Percentiles rank a stretch among this genome's conserved stretches.
These are phyloP conservation scores for Suncus etruscus DNA, from an alignment of 2,113 vertebrate genomes.

Conservation along the genomic window DNA sequence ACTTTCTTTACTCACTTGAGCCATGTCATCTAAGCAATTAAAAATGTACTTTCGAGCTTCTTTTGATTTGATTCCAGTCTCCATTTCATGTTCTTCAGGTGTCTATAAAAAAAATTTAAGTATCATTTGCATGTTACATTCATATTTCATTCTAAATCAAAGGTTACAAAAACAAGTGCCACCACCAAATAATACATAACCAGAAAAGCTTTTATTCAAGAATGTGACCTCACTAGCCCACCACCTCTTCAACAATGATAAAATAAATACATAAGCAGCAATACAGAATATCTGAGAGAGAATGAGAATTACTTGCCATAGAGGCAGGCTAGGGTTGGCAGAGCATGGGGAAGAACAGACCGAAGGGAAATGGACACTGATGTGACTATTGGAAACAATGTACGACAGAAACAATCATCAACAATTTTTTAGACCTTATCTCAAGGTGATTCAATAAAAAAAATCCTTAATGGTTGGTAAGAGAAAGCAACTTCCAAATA, in stretches of 20 bases:
- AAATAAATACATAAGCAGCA: background rate
- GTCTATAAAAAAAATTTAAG: conserved; percentile 87
- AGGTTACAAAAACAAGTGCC: conserved; percentile 58
- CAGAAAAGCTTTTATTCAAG: conserved; percentile 7
- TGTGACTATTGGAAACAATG: too few relatives aligned
- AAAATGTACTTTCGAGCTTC: conserved; percentile 99
- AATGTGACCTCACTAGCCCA: conserved; percentile 15
- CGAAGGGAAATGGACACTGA: too few relatives aligned
- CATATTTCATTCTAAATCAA: conserved; percentile 36
- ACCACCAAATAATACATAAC: conserved; percentile 9
- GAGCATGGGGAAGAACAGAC: too few relatives aligned
- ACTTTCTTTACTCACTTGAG: conserved; percentile 90
- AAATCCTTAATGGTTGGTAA: too few relatives aligned
- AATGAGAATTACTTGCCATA: too few relatives aligned
- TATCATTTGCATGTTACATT: conserved; percentile 54
- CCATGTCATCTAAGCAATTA: conserved; percentile 99
- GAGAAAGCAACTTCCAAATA: conserved; percentile 16
- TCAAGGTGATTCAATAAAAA: too few relatives aligned
- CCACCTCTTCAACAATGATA: background rate
- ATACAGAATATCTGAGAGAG: background rate
- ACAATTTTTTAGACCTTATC: too few relatives aligned
- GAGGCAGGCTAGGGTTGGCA: too few relatives aligned
- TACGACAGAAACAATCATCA: too few relatives aligned
- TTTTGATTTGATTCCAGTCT: conserved; percentile 98
- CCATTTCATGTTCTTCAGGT: conserved; percentile 96